A percentile compares a stretch with the other conserved stretches of the same genome.
Conservation (phyloP, 23 tunicate genomes). For the Pegea sp. region DNA sequence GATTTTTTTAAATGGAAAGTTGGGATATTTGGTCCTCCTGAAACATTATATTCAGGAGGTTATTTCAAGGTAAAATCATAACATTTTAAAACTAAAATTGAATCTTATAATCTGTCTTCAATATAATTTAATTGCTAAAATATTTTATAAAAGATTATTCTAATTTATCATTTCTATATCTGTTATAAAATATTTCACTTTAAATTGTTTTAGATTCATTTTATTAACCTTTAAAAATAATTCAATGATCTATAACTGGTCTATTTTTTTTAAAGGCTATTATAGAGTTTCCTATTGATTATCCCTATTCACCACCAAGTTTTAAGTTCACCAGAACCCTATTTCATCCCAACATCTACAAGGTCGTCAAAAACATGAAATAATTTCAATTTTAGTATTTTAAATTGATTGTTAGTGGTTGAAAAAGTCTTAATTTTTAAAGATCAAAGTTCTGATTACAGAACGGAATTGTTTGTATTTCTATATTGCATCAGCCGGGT, state of each 20-base stretch:
- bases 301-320: constrained; percentile 97
- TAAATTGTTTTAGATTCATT: too few relatives aligned
- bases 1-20: constrained; percentile 95
- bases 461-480: constrained; percentile 47
- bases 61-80: constrained; percentile 62
- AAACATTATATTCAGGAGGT: constrained; percentile 94
- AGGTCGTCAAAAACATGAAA: constrained; percentile 25
- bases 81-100: not conserved
- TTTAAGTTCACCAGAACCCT: constrained; percentile 79
- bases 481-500: constrained; percentile 89
- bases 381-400: not conserved
- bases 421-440: too few relatives aligned
- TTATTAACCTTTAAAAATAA: too few relatives aligned
- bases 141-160: too few relatives aligned
- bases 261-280: constrained; percentile 40
- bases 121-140: too few relatives aligned
- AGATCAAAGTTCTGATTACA: too few relatives aligned
- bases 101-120: not conserved
- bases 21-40: constrained; percentile 94
- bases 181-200: too few relatives aligned
- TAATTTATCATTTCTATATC: too few relatives aligned
- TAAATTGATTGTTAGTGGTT: too few relatives aligned
- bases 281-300: constrained; percentile 88
- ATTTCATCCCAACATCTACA: constrained; percentile 98
- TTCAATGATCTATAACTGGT: not conserved